Evolutionary conservation across 2,113 vertebrate genomes (phyloP).

Genomic region (Cromileptes altivelis): DNA sequence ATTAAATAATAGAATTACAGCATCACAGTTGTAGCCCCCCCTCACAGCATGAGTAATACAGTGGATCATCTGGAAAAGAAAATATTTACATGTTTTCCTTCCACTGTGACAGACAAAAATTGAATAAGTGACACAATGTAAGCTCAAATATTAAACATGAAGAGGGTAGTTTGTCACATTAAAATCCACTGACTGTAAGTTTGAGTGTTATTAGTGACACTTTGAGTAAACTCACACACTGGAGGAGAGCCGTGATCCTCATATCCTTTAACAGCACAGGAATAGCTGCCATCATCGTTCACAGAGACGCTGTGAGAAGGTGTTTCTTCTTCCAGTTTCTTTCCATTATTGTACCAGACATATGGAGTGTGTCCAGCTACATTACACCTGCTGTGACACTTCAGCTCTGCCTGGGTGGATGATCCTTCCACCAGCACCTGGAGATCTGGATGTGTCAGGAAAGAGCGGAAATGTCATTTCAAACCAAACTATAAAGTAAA

Average conservation of each 20-base stretch:
- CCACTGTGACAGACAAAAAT: too few species aligned
- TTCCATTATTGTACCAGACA: constrained; percentile 18
- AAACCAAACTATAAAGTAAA: neutral
- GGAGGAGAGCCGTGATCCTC: neutral
- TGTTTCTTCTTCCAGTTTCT: rapidly evolving
- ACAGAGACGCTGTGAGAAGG: rapidly evolving
- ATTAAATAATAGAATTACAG: too few species aligned
- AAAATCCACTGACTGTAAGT: too few species aligned
- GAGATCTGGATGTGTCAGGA: neutral
- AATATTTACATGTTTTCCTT: too few species aligned
- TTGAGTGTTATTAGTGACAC: neutral
- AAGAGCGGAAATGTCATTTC: neutral
- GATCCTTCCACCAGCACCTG: neutral
- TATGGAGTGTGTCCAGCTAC: neutral
- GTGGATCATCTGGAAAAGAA: too few species aligned
- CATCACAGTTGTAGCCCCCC: too few species aligned
- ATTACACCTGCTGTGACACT: neutral
- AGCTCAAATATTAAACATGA: too few species aligned
- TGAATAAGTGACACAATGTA: too few species aligned
- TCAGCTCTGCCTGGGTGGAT: rapidly evolving
- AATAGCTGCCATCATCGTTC: neutral
- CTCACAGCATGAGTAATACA: too few species aligned
- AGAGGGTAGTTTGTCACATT: too few species aligned
- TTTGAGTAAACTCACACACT: constrained; percentile 31
- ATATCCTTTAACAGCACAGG: constrained; percentile 15